A percentile compares a stretch with the other conserved stretches of the same genome.
Evolutionary conservation across 2,888 invertebrate species (phyloP).

Genomic region (Ypsolopha scabrella): DNA sequence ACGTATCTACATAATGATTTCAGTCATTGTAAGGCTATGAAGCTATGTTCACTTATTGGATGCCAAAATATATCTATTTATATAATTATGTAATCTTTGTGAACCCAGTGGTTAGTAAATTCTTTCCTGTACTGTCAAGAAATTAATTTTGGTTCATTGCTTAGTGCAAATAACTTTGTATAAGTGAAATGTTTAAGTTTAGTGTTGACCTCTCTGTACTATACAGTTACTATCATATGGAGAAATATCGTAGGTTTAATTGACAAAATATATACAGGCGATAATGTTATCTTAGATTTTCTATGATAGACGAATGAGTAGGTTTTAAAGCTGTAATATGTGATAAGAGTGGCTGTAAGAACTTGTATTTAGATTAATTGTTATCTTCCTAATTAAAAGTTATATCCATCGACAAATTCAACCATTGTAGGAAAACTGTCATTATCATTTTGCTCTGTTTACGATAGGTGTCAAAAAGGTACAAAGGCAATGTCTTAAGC

Average conservation of each 20-base stretch:
- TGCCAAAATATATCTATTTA: slow-evolving; percentile 54
- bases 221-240: slow-evolving; percentile 32
- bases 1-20: slow-evolving; percentile 25
- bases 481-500: too few relatives aligned
- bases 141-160: slow-evolving; percentile 7
- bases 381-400: slow-evolving; percentile 29
- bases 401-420: not conserved
- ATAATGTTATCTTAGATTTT: slow-evolving; percentile 64
- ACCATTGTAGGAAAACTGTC: too few relatives aligned
- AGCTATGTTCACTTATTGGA: slow-evolving; percentile 53
- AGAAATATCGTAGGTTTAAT: slow-evolving; percentile 47
- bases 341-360: slow-evolving; percentile 69
- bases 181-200: slow-evolving; percentile 15
- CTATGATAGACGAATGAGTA: slow-evolving; percentile 61
- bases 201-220: slow-evolving; percentile 42
- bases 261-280: slow-evolving; percentile 53
- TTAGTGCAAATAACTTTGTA: slow-evolving; percentile 24
- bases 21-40: slow-evolving; percentile 41
- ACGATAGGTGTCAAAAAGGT: too few relatives aligned
- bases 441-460: too few relatives aligned
- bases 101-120: not conserved
- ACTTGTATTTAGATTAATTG: slow-evolving; percentile 40
- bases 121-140: not conserved
- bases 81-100: slow-evolving; percentile 19
- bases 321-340: slow-evolving; percentile 54